phyloP scores from a whole-genome alignment of 2,113 vertebrate species.

The Scolopax mira region DNA sequence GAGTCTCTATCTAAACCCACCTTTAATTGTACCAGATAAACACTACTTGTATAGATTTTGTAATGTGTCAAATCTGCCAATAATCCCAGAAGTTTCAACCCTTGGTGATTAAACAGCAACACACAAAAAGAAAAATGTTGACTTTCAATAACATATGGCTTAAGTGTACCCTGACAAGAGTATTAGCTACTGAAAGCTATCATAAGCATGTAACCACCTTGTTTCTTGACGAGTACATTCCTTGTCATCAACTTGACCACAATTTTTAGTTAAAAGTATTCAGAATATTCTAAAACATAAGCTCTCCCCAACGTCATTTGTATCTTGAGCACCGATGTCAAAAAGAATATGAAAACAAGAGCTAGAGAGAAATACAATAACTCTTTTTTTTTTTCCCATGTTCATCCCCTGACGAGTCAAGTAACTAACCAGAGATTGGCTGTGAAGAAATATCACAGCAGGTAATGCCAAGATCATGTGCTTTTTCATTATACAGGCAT shows the following conservation, averaged over 20 bases:
- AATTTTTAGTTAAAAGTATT: background rate
- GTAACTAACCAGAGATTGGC: conserved; percentile 74
- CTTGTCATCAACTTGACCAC: background rate
- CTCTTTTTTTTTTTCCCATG: background rate
- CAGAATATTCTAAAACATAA: background rate
- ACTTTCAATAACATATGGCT: no score
- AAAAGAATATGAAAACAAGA: conserved; percentile 8
- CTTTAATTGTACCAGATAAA: no score
- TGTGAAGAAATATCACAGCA: conserved; percentile 85
- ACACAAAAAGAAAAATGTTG: no score
- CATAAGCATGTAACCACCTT: background rate
- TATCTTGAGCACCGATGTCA: background rate
- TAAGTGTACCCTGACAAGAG: no score
- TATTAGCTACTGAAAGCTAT: background rate
- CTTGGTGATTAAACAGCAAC: no score
- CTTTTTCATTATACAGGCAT: conserved; percentile 83
- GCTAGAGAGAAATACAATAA: background rate
- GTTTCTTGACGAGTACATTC: background rate
- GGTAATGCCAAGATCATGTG: conserved; percentile 91
- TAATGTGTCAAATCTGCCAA: no score
- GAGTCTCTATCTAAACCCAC: no score
- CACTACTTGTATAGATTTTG: no score
- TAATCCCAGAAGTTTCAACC: no score
- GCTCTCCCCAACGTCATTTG: background rate
- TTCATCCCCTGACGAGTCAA: background rate